A percentile compares a stretch with the other conserved stretches of the same genome.
phyloP scores from a whole-genome alignment of 2,113 vertebrate genomes.

The Cavia aperea region DNA sequence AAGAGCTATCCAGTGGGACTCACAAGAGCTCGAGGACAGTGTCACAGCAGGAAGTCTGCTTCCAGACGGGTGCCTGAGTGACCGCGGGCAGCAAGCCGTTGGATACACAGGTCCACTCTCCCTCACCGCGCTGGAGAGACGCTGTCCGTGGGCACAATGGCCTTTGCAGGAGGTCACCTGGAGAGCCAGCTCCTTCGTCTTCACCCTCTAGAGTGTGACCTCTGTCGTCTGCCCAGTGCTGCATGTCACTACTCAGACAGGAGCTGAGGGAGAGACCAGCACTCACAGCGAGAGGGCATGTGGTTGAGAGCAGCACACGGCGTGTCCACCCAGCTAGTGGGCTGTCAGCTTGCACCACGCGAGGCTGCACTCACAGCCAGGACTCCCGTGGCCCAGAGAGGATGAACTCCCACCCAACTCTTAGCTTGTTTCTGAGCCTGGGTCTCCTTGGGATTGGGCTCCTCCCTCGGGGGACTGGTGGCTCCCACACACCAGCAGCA shows the following conservation, averaged over 20 bases:
- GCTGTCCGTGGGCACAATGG: rapidly evolving
- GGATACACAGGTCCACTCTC: background rate
- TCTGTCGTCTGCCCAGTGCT: background rate
- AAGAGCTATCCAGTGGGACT: background rate
- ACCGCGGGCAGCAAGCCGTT: rapidly evolving
- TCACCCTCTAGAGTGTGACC: background rate
- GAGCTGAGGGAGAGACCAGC: background rate
- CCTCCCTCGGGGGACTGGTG: background rate
- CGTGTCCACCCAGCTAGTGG: rapidly evolving
- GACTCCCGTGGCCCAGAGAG: background rate
- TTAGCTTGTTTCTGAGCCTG: no score
- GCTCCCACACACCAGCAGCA: background rate
- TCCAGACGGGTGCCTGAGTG: background rate
- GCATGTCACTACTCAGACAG: background rate
- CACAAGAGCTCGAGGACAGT: background rate
- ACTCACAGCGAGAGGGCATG: background rate
- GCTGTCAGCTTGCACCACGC: no score
- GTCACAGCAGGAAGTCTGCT: background rate
- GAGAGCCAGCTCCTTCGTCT: no score
- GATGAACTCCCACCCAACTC: no score
- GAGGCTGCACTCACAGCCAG: no score
- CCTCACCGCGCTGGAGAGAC: background rate
- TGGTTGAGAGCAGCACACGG: rapidly evolving
- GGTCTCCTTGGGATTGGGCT: background rate
- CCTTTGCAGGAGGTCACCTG: no score